Base-by-base conservation (phyloP, 92 coral and sea anemone genomes). In the Ricordea florida region DNA sequence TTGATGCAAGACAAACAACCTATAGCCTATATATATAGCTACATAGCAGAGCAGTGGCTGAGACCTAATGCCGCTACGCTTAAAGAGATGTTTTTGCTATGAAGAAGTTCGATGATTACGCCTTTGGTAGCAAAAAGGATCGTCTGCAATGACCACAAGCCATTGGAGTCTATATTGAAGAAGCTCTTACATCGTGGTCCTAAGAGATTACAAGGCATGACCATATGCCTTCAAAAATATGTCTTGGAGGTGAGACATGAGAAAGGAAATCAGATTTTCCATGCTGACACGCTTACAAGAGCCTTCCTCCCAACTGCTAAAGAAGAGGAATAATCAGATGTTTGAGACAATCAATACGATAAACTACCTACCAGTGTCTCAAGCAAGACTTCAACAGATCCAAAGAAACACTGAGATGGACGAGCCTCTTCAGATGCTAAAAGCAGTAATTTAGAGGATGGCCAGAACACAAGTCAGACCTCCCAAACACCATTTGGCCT, bases 1-100 rank as follows among this genome's bases (percentile, higher is more conserved):
- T 48, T 76, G 27, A 62, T 76, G 72, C 62, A 62, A 26, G 62
- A 62, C 38, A 66, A 55, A 6, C 68, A 72, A n/a, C 79, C 63
- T 6, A 59, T 74, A 7, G 72, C 71, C 27, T 74, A 74, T 61
- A 46, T 46, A n/a, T n/a, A n/a, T n/a, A n/a, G n/a, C n/a, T n/a
- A n/a, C n/a, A n/a, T n/a, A 60, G 81, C 23, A 24, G 72, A 58
- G 66, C 66, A 43, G 33, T 58, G 37, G 36, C 46, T 16, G 66
- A 60, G 46, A 61, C 82, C 3, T 40, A 61, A 40, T 32, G 26
- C 23, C 36, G 77, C 5, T 69, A 69, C 38, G 77, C 64, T 14
- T 62, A 62, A 48, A 62, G 45, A 15, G 71, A 57, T 33, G 80
- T 72, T 24, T 72, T 40, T 30, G 46, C 56, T 25, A 42, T 58